Conservation (phyloP, 1,140 invertebrate genomes). For the Euglossa dilemma region DNA sequence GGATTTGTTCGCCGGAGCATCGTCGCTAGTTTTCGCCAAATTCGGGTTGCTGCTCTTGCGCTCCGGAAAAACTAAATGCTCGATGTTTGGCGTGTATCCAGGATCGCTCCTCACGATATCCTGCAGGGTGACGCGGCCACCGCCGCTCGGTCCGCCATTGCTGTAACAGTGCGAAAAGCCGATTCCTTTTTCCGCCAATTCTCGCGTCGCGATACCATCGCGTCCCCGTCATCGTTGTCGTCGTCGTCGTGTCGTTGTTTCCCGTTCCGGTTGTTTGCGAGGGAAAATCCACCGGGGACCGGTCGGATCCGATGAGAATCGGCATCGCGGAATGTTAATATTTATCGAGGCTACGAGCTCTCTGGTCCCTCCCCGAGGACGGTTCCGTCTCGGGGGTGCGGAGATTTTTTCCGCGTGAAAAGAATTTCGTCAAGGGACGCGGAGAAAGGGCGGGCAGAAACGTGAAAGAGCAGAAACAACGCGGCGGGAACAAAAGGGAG, state of each 20-base stretch:
- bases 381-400: not conserved
- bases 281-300: not conserved
- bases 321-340: constrained; percentile 10
- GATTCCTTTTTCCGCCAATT: constrained; percentile 11
- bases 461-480: constrained; percentile 19
- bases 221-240: too few species aligned
- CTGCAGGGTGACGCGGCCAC: constrained; percentile 75
- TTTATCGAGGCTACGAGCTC: not conserved
- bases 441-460: not conserved
- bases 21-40: constrained; percentile 68
- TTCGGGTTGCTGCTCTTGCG: constrained; percentile 81
- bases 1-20: constrained; percentile 71
- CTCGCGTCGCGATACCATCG: not conserved
- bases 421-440: constrained; percentile 26
- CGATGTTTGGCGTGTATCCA: constrained; percentile 84
- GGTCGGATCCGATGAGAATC: too few species aligned
- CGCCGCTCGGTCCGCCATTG: constrained; percentile 71
- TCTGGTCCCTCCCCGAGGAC: not conserved
- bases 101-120: constrained; percentile 81
- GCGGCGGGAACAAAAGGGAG: constrained; percentile 16
- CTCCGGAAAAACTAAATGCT: constrained; percentile 84
- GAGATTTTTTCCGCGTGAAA: constrained; percentile 12
- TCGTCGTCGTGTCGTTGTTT: too few species aligned
- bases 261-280: not conserved
- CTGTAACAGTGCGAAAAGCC: constrained; percentile 61